These are phyloP conservation scores for Oxygymnocypris stewartii DNA, from an alignment of 2,113 vertebrate species.

Conservation along the genomic window DNA sequence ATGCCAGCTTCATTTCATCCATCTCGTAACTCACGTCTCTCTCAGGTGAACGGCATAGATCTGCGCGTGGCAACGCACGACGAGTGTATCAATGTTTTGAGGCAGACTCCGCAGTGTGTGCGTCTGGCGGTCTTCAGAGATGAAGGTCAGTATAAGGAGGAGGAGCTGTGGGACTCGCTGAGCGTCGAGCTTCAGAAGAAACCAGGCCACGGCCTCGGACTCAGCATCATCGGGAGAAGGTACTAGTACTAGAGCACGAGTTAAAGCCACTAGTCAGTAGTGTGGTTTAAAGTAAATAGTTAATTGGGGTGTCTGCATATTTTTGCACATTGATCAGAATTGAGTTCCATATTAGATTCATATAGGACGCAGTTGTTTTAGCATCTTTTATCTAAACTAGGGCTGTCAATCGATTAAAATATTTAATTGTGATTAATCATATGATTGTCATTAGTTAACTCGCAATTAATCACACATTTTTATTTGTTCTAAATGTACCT, in stretches of 20 bases:
- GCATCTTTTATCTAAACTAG: not conserved
- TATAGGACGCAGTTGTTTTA: too few species aligned
- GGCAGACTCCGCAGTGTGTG: constrained; percentile 91
- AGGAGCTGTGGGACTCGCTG: constrained; percentile 90
- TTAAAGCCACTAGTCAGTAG: not conserved
- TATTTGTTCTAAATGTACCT: too few species aligned
- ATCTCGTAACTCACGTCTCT: not conserved
- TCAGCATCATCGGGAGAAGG: constrained; percentile 97
- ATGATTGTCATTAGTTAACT: too few species aligned
- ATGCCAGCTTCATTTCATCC: not conserved
- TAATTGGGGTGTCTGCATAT: too few species aligned
- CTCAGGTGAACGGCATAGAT: constrained; percentile 90
- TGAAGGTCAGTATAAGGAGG: constrained; percentile 93
- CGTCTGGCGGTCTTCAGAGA: constrained; percentile 88
- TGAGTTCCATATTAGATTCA: too few species aligned
- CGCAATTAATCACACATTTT: too few species aligned
- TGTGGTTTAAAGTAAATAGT: not conserved
- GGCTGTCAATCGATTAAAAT: too few species aligned
- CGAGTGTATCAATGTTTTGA: constrained; percentile 93
- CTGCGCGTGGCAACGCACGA: constrained; percentile 91
- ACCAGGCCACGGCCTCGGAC: constrained; percentile 88
- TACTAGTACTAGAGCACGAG: not conserved
- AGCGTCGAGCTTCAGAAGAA: constrained; percentile 88
- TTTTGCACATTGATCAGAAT: too few species aligned
- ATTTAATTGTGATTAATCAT: too few species aligned